Percentiles rank a stretch among this genome's conserved stretches.
phyloP scores from a whole-genome alignment of 2,113 vertebrate species.

The Toxostoma redivivum region DNA sequence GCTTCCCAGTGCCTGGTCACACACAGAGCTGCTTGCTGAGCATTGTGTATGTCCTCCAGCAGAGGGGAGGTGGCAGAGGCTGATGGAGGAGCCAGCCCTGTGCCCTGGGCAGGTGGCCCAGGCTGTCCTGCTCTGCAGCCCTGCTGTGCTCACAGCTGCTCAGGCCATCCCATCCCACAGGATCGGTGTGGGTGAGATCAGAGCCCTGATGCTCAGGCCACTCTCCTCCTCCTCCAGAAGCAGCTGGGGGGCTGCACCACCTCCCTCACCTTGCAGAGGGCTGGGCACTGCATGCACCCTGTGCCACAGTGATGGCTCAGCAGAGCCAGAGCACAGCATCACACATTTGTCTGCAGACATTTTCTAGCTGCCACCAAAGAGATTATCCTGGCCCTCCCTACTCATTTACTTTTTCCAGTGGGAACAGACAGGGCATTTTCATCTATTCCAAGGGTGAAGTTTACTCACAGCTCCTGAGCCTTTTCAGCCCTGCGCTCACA shows the following conservation, averaged over 20 bases:
- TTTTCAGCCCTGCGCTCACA: not conserved
- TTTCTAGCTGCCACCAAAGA: not conserved
- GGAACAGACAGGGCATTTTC: not conserved
- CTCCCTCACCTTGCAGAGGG: not conserved
- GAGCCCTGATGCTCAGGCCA: accelerated
- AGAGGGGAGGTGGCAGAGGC: not conserved
- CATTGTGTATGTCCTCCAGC: accelerated
- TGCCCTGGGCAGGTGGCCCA: not conserved
- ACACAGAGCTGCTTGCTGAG: not conserved
- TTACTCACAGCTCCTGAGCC: not conserved
- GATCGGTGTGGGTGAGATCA: accelerated
- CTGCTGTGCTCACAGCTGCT: not conserved
- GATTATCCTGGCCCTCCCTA: not conserved
- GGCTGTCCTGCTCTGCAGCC: not conserved
- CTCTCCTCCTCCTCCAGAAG: not conserved
- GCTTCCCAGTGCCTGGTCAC: accelerated
- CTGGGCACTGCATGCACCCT: not conserved
- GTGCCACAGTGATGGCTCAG: accelerated
- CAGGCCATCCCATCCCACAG: not conserved
- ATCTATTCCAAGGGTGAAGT: not conserved
- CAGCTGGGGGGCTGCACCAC: not conserved
- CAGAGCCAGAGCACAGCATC: not conserved
- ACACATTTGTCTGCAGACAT: not conserved
- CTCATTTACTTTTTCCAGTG: not conserved
- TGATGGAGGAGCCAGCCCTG: not conserved